Base-by-base conservation (phyloP, 2,113 vertebrate species). In the Calidris pygmaea region DNA sequence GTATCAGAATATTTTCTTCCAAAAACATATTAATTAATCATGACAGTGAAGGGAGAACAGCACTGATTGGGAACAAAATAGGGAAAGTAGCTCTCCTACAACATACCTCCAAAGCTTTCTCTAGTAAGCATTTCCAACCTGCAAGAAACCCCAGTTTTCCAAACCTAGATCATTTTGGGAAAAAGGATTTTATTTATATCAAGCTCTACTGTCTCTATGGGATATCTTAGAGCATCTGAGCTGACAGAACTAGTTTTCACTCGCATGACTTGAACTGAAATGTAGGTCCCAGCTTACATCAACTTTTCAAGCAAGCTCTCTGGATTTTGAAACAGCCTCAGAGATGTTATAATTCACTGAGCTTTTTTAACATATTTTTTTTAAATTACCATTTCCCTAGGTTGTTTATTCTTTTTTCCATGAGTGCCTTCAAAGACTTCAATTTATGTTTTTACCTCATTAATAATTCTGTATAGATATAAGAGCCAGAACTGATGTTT, bases 231-330 rank as follows among this genome's bases (percentile, higher is more conserved):
- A 84, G 76, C 65, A 86, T 81, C 79, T 93, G 82, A 97, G 75
- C 82, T 90, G 93, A 96, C 93, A 95, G 90, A 95, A 94, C 47
- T 22, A 52, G 72, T 96, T 96, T 90, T 41, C 75, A 60, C 60
- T 95, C 0, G 5, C 90, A 67, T 56, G 93, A 90, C 65, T 93
- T 80, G 47, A 95, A 84, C 60, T 23, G 52, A 93, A 96, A 93
- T 79, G 74, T 76, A 96, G 84, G 91, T 95, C 94, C 74, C 87
- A 96, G 62, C 35, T 93, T 87, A 93, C 48, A 87, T 55, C 52
- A 89, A 89, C 53, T 75, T 94, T 85, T 85, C 58, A 85, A 65
- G 73, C 30, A 89, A 79, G 35, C 60, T 77, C 30, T 85, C 86
- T 72, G 65, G 53, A 56, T 94, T 91, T 47, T 91, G 43, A 85